Conservation (phyloP, 2,797 vertebrate species). For the Fundulus diaphanus region DNA sequence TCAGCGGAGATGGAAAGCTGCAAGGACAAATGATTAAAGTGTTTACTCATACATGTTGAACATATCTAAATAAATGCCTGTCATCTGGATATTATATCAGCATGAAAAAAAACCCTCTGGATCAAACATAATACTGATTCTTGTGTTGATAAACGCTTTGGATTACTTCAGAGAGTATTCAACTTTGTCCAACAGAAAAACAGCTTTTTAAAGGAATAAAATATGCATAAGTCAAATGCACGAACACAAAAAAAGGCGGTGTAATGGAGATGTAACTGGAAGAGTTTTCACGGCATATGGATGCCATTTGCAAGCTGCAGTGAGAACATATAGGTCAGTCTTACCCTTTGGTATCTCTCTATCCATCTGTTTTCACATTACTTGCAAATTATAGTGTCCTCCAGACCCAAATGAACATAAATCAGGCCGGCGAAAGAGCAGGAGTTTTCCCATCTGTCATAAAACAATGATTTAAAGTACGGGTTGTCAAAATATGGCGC, state of each 20-base stretch:
- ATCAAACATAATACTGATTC: conserved; percentile 28
- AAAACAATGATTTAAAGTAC: conserved; percentile 99
- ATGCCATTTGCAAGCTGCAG: conserved; percentile 91
- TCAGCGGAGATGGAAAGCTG: conserved; percentile 61
- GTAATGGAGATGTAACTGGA: conserved; percentile 84
- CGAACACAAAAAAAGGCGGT: conserved; percentile 32
- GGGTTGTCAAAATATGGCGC: conserved; percentile 95
- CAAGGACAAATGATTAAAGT: conserved; percentile 61
- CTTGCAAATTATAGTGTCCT: conserved; percentile 97
- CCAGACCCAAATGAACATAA: conserved; percentile 97
- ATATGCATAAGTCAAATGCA: conserved; percentile 31
- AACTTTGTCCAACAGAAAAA: conserved; percentile 42
- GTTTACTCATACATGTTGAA: conserved; percentile 46
- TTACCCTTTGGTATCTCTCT: conserved; percentile 91
- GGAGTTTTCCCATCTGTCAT: conserved; percentile 97
- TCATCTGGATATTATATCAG: conserved; percentile 37
- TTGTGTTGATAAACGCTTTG: conserved; percentile 44
- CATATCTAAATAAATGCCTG: conserved; percentile 44
- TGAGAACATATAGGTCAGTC: conserved; percentile 89
- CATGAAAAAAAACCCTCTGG: conserved; percentile 27
- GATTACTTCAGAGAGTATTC: conserved; percentile 33
- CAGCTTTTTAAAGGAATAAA: background rate
- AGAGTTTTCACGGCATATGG: conserved; percentile 89
- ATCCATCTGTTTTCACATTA: conserved; percentile 99
- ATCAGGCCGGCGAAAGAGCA: conserved; percentile 93